Conservation (phyloP, 2,797 vertebrate species). For the Paguma larvata region DNA sequence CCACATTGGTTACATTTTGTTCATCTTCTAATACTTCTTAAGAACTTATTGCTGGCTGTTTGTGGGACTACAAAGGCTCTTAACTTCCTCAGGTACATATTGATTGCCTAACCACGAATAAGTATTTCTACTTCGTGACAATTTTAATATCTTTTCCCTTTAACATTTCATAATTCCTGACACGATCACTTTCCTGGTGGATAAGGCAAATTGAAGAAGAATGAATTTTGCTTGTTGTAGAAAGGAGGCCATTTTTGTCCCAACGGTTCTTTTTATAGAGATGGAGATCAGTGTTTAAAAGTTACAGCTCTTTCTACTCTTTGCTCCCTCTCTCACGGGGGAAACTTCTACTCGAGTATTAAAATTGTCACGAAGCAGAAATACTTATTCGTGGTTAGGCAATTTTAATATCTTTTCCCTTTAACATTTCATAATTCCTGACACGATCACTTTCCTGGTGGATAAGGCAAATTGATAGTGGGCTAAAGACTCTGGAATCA, state of each 20-base stretch:
- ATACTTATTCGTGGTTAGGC: no score
- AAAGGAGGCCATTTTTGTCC: neutral
- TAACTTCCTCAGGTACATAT: neutral
- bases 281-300: neutral
- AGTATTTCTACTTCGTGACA: neutral
- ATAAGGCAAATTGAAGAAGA: neutral
- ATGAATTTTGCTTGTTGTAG: neutral
- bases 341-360: neutral
- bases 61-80: neutral
- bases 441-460: no score
- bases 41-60: neutral
- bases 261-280: neutral
- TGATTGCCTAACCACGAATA: neutral
- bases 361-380: no score
- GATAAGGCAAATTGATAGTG: no score
- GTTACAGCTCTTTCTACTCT: neutral
- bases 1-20: neutral
- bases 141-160: neutral
- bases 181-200: neutral
- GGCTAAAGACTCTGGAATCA: neutral
- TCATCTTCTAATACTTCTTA: neutral
- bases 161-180: neutral
- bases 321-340: neutral
- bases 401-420: no score
- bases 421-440: no score